Evolutionary conservation across 2,888 invertebrate genomes (phyloP).

Genomic region (Apamea sordens): DNA sequence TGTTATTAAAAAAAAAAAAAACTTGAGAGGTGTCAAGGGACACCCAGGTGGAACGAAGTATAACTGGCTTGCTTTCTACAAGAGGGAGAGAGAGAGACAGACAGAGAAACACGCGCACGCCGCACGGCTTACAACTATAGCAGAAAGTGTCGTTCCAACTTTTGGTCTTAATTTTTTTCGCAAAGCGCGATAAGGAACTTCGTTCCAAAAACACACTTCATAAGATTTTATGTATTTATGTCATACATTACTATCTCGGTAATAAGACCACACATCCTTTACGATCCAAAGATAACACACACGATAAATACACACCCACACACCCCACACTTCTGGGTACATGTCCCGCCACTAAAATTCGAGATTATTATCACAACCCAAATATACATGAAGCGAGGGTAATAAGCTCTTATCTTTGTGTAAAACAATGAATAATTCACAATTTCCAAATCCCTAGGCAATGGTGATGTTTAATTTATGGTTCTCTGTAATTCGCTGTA

Average conservation of each 20-base stretch:
- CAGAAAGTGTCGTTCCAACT: no score
- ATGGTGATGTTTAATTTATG: slow-evolving; percentile 57
- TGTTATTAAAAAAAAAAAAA: neutral
- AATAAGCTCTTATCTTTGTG: slow-evolving; percentile 55
- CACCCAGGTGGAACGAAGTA: no score
- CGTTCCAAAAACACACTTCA: no score
- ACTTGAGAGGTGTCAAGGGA: no score
- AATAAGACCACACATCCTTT: neutral
- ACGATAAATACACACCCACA: neutral
- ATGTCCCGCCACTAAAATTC: slow-evolving; percentile 38
- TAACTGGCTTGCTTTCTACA: no score
- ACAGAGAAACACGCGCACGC: no score
- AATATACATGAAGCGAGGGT: slow-evolving; percentile 37
- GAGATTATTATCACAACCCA: slow-evolving; percentile 42
- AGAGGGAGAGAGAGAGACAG: no score
- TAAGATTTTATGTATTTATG: neutral
- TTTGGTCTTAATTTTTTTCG: no score
- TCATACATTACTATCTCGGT: neutral
- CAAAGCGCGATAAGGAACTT: no score
- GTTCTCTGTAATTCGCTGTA: slow-evolving; percentile 32
- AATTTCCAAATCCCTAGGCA: slow-evolving; percentile 48
- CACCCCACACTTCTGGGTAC: slow-evolving; percentile 1
- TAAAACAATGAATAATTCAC: slow-evolving; percentile 63
- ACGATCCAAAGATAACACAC: neutral
- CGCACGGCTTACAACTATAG: no score